phyloP scores from a whole-genome alignment of 1,140 invertebrate genomes.

The Pinna nobilis region DNA sequence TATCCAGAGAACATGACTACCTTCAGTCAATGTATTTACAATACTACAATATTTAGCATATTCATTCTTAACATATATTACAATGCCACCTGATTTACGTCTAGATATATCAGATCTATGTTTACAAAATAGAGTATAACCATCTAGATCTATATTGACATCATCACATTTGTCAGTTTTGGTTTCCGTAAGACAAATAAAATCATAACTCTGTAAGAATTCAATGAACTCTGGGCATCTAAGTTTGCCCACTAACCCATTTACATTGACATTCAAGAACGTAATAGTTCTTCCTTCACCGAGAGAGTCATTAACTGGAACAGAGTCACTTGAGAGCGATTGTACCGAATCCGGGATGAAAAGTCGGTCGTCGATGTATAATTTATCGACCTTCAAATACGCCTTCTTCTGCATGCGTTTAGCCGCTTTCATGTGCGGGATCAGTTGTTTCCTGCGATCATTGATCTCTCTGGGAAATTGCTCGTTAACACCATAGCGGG shows the following conservation, averaged over 20 bases:
- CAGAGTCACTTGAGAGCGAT: no score
- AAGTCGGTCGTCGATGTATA: not conserved
- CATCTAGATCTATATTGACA: not conserved
- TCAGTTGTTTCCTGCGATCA: not conserved
- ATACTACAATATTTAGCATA: not conserved
- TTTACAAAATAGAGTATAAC: not conserved
- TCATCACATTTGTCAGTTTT: not conserved
- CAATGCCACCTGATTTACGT: not conserved
- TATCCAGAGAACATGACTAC: not conserved
- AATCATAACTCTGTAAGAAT: not conserved
- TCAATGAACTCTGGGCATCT: not conserved
- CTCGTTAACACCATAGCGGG: constrained; percentile 2
- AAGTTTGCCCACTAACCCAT: not conserved
- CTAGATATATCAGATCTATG: not conserved
- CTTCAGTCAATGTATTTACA: not conserved
- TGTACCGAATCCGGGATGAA: not conserved
- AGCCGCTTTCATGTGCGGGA: not conserved
- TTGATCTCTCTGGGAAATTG: constrained; percentile 10
- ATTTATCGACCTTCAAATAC: not conserved
- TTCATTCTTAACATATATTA: constrained; percentile 1
- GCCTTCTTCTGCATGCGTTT: not conserved
- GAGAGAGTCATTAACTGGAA: not conserved
- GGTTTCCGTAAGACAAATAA: not conserved
- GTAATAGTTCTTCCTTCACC: not conserved
- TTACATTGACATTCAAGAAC: constrained; percentile 1